Percentiles rank a stretch among this genome's conserved stretches.
Evolutionary conservation across 1,140 invertebrate species (phyloP).

Genomic region (Brachionus rubens): DNA sequence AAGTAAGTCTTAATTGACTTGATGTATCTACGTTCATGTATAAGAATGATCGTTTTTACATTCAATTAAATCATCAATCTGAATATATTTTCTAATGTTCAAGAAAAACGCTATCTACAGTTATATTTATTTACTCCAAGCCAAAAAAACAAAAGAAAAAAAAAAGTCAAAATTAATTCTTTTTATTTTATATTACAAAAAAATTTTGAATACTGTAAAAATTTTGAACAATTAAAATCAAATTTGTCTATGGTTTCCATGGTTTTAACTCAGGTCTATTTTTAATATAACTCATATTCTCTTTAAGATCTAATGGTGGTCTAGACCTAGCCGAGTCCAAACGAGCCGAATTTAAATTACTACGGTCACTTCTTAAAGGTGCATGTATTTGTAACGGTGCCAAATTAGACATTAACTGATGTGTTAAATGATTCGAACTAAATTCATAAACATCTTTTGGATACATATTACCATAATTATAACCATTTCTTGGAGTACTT

Average conservation of each 20-base stretch:
- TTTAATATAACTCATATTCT: slow-evolving; percentile 10
- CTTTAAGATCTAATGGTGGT: background rate
- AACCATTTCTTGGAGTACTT: background rate
- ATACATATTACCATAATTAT: slow-evolving; percentile 2
- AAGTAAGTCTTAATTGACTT: too few species aligned
- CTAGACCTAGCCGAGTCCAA: background rate
- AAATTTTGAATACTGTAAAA: slow-evolving; percentile 4
- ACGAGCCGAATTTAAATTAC: slow-evolving; percentile 1
- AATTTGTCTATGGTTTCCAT: slow-evolving; percentile 6
- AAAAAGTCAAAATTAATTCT: too few species aligned
- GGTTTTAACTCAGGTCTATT: background rate
- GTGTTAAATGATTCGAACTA: slow-evolving; percentile 31
- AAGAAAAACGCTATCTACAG: too few species aligned
- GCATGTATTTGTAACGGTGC: slow-evolving; percentile 37
- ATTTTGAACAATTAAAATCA: background rate
- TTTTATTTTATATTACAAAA: too few species aligned
- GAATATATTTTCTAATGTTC: too few species aligned
- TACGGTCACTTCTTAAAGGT: background rate
- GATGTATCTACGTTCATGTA: too few species aligned
- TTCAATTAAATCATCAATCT: too few species aligned
- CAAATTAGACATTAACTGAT: slow-evolving; percentile 45
- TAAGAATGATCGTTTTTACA: too few species aligned
- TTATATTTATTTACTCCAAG: too few species aligned
- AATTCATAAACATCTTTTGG: slow-evolving; percentile 11
- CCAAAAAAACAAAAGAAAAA: too few species aligned